Evolutionary conservation across 2,888 invertebrate species (phyloP).

Genomic region (Nomada fucata): DNA sequence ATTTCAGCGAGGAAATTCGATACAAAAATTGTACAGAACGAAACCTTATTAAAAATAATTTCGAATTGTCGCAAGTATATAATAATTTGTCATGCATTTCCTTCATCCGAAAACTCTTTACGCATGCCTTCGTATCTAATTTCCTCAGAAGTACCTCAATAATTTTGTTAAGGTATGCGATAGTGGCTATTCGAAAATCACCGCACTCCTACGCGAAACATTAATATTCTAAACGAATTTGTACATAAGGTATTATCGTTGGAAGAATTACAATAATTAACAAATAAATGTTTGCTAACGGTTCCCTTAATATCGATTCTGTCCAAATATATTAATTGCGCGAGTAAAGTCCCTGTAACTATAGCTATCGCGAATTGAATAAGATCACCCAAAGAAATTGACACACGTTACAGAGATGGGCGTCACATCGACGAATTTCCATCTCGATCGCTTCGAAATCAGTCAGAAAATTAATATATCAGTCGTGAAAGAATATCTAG

Average conservation of each 20-base stretch:
- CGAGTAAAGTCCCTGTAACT: neutral
- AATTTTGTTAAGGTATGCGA: no score
- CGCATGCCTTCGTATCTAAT: neutral
- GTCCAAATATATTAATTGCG: neutral
- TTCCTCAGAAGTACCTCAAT: neutral
- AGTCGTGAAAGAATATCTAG: conserved; percentile 6
- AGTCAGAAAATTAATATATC: conserved; percentile 4
- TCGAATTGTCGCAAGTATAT: neutral
- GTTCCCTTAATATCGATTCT: neutral
- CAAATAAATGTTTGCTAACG: conserved; percentile 1
- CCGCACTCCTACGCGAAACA: neutral
- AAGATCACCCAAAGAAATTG: neutral
- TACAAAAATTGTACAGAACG: neutral
- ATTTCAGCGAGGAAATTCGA: conserved; percentile 5
- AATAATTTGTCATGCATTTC: neutral
- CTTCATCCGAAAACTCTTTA: neutral
- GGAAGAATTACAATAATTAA: neutral
- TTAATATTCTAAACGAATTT: conserved; percentile 22
- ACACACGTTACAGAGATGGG: conserved; percentile 1
- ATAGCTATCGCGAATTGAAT: neutral
- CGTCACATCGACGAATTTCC: neutral
- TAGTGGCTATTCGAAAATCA: no score
- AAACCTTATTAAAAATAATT: neutral
- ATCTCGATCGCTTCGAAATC: neutral
- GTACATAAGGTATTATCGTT: conserved; percentile 21